Conservation (phyloP, 2,888 invertebrate genomes). For the Vanessa cardui region DNA sequence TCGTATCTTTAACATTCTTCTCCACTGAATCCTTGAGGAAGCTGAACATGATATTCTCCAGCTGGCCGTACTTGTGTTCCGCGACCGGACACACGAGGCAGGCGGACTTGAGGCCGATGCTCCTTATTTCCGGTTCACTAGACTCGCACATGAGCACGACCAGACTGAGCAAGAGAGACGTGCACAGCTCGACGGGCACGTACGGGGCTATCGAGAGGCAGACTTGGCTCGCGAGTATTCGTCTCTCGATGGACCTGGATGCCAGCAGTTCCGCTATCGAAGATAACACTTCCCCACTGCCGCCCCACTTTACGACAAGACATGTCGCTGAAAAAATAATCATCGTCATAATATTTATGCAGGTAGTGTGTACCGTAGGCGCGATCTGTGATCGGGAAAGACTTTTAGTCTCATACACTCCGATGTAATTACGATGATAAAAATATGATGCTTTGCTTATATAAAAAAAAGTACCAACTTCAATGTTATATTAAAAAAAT, state of each 20-base stretch:
- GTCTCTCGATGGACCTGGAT: constrained; percentile 65
- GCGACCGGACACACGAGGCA: constrained; percentile 72
- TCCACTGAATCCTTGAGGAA: constrained; percentile 71
- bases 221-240: constrained; percentile 70
- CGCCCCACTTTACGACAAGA: constrained; percentile 76
- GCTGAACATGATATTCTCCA: constrained; percentile 73
- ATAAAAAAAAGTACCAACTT: too few relatives aligned
- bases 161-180: constrained; percentile 73
- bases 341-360: neutral
- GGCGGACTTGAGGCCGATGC: constrained; percentile 68
- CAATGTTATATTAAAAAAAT: neutral
- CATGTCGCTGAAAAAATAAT: constrained; percentile 78
- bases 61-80: constrained; percentile 70
- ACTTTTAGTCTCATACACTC: too few relatives aligned
- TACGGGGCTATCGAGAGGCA: constrained; percentile 75
- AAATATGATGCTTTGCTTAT: too few relatives aligned
- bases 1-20: constrained; percentile 68
- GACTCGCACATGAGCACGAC: constrained; percentile 78
- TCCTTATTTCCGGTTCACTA: constrained; percentile 67
- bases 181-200: constrained; percentile 74
- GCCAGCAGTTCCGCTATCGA: constrained; percentile 71
- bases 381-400: too few relatives aligned
- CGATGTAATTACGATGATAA: too few relatives aligned
- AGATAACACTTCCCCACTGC: constrained; percentile 73
- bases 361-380: too few relatives aligned